phyloP scores from a whole-genome alignment of 2,113 vertebrate species.

The Oryzias melastigma region DNA sequence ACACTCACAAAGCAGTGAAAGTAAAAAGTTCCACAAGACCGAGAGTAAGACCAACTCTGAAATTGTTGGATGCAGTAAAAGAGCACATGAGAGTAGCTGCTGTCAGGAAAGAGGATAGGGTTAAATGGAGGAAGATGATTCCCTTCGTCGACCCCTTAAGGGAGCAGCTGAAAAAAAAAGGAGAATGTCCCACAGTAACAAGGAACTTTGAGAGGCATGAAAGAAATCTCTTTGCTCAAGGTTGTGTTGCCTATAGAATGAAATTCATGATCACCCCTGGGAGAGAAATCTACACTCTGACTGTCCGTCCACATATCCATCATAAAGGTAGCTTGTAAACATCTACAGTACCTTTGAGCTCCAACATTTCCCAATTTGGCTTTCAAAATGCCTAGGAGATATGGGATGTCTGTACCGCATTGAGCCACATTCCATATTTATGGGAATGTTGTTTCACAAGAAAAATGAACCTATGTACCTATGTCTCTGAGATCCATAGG shows the following conservation, averaged over 20 bases:
- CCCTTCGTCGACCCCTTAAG: too few relatives aligned
- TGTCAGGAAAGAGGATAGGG: too few relatives aligned
- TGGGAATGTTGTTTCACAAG: slow-evolving; percentile 3
- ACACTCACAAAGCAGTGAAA: too few relatives aligned
- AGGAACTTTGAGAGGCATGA: too few relatives aligned
- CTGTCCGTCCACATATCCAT: slow-evolving; percentile 25
- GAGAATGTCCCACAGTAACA: slow-evolving; percentile 13
- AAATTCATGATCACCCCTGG: slow-evolving; percentile 11
- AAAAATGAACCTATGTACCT: too few relatives aligned
- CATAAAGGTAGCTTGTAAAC: slow-evolving; percentile 14
- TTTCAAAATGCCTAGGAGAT: slow-evolving; percentile 25
- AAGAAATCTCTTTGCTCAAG: slow-evolving; percentile 10
- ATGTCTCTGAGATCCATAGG: too few relatives aligned
- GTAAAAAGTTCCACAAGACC: too few relatives aligned
- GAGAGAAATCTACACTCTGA: slow-evolving; percentile 8
- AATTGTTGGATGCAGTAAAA: too few relatives aligned
- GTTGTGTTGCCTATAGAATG: slow-evolving; percentile 12
- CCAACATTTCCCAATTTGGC: slow-evolving; percentile 36
- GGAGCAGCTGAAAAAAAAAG: slow-evolving; percentile 3
- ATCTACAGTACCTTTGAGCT: slow-evolving; percentile 29
- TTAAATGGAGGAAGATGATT: too few relatives aligned
- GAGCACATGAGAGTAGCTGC: too few relatives aligned
- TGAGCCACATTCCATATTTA: slow-evolving; percentile 24
- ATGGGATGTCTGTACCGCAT: slow-evolving; percentile 33
- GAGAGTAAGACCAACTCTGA: too few relatives aligned